Evolutionary conservation across 2,888 invertebrate genomes (phyloP), one percentile per base, ranked within the genome.

Genomic region (Bombylius major): DNA sequence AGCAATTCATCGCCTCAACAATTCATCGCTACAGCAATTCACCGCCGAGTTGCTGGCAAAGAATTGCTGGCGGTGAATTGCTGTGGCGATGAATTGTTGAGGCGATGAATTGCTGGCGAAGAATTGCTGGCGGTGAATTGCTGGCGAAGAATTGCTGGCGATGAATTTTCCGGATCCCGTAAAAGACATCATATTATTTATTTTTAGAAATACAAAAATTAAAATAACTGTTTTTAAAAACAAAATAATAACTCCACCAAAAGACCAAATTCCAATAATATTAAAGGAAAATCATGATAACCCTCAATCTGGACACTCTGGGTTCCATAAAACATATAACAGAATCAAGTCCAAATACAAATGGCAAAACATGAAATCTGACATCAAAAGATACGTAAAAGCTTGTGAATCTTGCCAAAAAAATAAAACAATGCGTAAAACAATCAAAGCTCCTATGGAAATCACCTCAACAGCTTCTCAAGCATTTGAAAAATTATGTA

Each of bases 361-460:
- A 54, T 69, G 69, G 69, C 55, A 56, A 14, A 62, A 60, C 6
- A 68, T 70, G 66, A 67, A 65, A 57, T 58, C 59, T 5, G 65
- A 69, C 53, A 67, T 70, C 8, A 63, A 65, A 60, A 54, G 60
- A 53, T 67, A 62, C 57, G 62, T 70, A 44, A 64, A 65, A 58
- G 57, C 46, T 12, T 69, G 67, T 57, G 58, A 62, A 51, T 58
- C 60, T 7, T 69, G 67, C 59, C 67, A 68, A 63, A 62, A 49
- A 62, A 64, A 65, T 51, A 68, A 69, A 62, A 61, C 55, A 5
- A 55, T 52, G 31, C 33, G 59, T 6, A 59, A 60, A 53, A 57
- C 56, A 44, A 48, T 51, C 49, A 64, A 61, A 60, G 53, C 60
- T 32, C 69, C 70, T 1, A 65, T 70, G 65, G 63, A 66, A 61